These are phyloP conservation scores for Tadarida brasiliensis DNA, from an alignment of 2,797 vertebrate genomes.

Conservation along the genomic window DNA sequence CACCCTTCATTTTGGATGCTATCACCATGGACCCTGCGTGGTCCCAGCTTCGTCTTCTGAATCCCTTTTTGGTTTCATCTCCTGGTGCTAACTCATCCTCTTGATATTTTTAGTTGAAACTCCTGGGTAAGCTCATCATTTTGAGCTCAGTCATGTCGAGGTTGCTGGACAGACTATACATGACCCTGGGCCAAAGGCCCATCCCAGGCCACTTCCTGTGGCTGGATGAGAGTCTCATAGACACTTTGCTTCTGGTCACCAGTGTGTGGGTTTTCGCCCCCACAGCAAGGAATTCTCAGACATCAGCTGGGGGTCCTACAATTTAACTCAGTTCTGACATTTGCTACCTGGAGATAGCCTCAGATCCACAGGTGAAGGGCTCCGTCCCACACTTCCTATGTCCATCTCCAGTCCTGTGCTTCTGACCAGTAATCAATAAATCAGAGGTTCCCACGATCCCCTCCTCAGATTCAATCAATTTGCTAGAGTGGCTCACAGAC, in stretches of 20 bases:
- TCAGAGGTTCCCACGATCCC: background rate
- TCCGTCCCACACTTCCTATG: background rate
- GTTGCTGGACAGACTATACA: background rate
- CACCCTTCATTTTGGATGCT: background rate
- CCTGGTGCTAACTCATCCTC: background rate
- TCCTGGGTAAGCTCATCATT: background rate
- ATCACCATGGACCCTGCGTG: background rate
- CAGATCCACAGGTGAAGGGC: background rate
- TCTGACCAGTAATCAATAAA: background rate
- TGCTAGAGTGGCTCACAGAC: background rate
- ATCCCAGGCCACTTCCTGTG: constrained; percentile 32
- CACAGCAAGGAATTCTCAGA: background rate
- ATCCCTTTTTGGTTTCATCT: background rate
- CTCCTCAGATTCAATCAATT: background rate
- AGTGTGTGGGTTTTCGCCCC: background rate
- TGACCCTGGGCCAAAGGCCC: background rate
- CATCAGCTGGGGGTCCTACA: background rate
- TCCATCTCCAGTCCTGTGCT: background rate
- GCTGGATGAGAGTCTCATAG: background rate
- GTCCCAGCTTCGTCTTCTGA: background rate
- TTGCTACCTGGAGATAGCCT: background rate
- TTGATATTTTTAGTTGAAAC: constrained; percentile 51
- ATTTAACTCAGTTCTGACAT: background rate
- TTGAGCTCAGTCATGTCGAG: background rate
- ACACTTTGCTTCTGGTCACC: background rate